Percentiles rank a stretch among this genome's conserved stretches.
Conservation (phyloP, 2,797 vertebrate species). For the Sebastes cheni region DNA sequence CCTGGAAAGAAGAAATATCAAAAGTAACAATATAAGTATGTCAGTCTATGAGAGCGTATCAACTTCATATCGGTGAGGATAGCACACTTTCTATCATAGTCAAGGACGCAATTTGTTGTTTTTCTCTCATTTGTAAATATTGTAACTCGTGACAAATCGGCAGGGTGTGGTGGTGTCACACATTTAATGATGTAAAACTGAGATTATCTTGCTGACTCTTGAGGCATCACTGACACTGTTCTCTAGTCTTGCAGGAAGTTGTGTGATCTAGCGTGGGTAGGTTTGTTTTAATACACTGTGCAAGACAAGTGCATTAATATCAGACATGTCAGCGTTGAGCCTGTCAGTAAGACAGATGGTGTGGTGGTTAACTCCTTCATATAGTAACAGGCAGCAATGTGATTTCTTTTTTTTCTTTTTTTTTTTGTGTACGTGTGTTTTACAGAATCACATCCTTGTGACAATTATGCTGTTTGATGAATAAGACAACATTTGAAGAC, state of each 20-base stretch:
- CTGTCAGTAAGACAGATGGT: not conserved
- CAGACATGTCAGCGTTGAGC: conserved; percentile 1
- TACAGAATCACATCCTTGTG: not conserved
- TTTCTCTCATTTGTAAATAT: conserved; percentile 1
- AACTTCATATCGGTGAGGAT: not conserved
- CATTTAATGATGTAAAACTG: conserved; percentile 5
- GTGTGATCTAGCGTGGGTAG: conserved; percentile 1
- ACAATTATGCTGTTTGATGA: not conserved
- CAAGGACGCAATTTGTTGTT: not conserved
- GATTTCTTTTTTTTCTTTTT: not conserved
- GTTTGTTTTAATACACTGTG: conserved; percentile 8
- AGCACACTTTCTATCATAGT: conserved; percentile 1
- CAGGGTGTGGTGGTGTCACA: not conserved
- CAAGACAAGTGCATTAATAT: not conserved
- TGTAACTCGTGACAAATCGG: not conserved
- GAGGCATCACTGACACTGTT: not conserved
- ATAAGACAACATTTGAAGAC: not conserved
- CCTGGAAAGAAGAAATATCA: not conserved
- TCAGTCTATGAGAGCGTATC: not conserved
- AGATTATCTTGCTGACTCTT: not conserved
- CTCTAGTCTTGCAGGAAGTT: conserved; percentile 29
- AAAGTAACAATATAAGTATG: not conserved
- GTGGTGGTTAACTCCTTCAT: not conserved
- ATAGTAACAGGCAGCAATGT: not conserved
- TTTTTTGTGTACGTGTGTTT: not conserved